A percentile compares a stretch with the other conserved stretches of the same genome.
These are phyloP conservation scores for Synanthedon formicaeformis DNA, from an alignment of 2,888 invertebrate species.

Conservation along the genomic window DNA sequence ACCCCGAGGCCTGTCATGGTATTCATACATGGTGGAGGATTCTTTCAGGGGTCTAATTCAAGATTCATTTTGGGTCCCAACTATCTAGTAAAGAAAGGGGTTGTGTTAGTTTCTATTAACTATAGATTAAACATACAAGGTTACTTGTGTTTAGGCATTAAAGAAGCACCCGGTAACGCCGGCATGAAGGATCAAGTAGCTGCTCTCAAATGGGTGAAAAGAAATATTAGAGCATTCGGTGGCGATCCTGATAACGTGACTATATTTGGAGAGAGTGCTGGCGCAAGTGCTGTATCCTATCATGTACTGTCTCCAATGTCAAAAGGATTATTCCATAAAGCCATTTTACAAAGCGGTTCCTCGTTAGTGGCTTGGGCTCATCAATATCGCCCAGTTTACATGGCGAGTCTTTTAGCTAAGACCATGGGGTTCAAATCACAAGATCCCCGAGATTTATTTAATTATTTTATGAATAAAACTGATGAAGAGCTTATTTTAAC, in stretches of 20 bases:
- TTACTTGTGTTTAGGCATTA: constrained; percentile 39
- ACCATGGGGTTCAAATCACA: constrained; percentile 31
- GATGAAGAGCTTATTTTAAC: constrained; percentile 29
- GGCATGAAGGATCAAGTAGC: constrained; percentile 50
- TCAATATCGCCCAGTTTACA: constrained; percentile 38
- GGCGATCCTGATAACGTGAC: constrained; percentile 47
- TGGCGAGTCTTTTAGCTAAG: constrained; percentile 41
- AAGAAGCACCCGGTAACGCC: constrained; percentile 51
- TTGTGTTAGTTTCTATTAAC: constrained; percentile 46
- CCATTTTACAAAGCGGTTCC: constrained; percentile 51
- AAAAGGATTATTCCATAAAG: constrained; percentile 48
- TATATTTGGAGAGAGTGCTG: constrained; percentile 54
- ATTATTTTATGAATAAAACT: constrained; percentile 33
- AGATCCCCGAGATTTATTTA: constrained; percentile 35
- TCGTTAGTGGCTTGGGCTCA: constrained; percentile 37
- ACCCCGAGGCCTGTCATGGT: constrained; percentile 46
- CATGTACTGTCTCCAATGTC: constrained; percentile 49
- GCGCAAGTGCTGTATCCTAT: constrained; percentile 40
- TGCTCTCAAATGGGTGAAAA: constrained; percentile 42
- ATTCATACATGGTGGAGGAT: constrained; percentile 55
- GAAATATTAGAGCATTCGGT: constrained; percentile 39
- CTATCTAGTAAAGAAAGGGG: constrained; percentile 36
- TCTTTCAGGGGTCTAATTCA: constrained; percentile 35
- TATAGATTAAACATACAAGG: constrained; percentile 52
- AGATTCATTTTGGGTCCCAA: constrained; percentile 39